Evolutionary conservation across 1,140 invertebrate genomes (phyloP), one percentile per base, ranked within the genome.

Genomic region (Lordiphosa mommai): DNA sequence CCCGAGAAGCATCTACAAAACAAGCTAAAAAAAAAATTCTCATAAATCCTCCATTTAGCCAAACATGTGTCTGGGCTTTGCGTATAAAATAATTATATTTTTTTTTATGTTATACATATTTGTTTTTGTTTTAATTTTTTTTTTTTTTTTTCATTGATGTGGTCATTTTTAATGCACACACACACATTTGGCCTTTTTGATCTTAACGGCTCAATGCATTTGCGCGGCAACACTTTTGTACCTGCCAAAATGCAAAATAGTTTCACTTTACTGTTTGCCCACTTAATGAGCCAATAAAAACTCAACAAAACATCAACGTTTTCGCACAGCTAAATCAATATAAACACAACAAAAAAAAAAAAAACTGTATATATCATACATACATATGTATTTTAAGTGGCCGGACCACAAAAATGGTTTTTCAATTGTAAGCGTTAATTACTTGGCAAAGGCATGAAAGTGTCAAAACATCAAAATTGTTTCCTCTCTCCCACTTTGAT

Each of bases 261-360:
- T 23, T 43, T 10, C 23, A 43, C 48, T 50, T 33, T 49, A 27
- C 5, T 79, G 69, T 82, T 82, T 82, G 76, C 71, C 49, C 55
- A 64, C 61, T 82, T 82, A 82, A 82, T 82, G 76, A 82, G 67
- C 61, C 71, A 74, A 82, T 63, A 73, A 79, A 73, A 67, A 32
- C 41, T 44, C 37, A 10, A 43, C 40, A 43, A 32, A 23, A 23
- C 23, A 16, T 8, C 20, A 9, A 12, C 9, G 40, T 50, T 36
- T 16, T 32, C 40, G 20, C 47, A 32, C 64, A 80, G 58, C 76
- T 82, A 84, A 84, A 84, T 64, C 72, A 82, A 84, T 84, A 82
- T 77, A 84, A 72, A 37, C 3, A 56, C 4, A 51, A 50, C 20
- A 51, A 14, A 38, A n/a, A 13, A 40, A 16, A 13, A n/a, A 8